A percentile compares a stretch with the other conserved stretches of the same genome.
Conservation (phyloP, 2,113 vertebrate species). For the Antidorcas marsupialis region DNA sequence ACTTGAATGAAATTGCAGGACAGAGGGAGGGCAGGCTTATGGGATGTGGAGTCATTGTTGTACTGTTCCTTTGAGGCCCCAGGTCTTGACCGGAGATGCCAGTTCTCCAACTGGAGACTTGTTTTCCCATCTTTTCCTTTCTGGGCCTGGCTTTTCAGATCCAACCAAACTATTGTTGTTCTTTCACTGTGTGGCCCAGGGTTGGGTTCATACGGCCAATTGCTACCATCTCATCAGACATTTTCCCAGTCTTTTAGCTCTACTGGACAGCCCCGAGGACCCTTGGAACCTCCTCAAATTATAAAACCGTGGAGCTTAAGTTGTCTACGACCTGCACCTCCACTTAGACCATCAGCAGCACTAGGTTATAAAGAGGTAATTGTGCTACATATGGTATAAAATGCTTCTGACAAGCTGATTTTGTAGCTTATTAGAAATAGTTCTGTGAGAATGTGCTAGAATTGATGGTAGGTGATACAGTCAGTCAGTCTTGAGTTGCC, state of each 20-base stretch:
- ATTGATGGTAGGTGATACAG: neutral
- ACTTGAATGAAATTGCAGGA: neutral
- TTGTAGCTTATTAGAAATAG: neutral
- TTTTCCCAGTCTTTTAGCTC: slow-evolving; percentile 85
- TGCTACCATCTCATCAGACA: slow-evolving; percentile 76
- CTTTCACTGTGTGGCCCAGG: neutral
- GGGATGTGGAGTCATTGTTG: neutral
- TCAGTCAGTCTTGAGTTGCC: neutral
- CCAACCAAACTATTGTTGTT: neutral
- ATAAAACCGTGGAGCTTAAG: slow-evolving; percentile 97
- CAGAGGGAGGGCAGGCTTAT: neutral
- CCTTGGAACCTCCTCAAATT: slow-evolving; percentile 93
- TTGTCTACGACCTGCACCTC: slow-evolving; percentile 95
- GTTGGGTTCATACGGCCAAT: slow-evolving; percentile 57
- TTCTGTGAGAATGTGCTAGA: slow-evolving; percentile 51
- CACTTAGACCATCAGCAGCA: slow-evolving; percentile 94
- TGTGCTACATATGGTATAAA: slow-evolving; percentile 38
- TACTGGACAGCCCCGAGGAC: slow-evolving; percentile 83
- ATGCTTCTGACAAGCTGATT: slow-evolving; percentile 54
- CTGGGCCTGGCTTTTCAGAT: slow-evolving; percentile 31
- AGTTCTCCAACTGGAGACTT: slow-evolving; percentile 28
- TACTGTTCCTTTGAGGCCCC: neutral
- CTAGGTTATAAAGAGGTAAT: slow-evolving; percentile 98
- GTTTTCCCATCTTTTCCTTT: neutral
- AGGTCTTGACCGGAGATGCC: neutral